A percentile compares a stretch with the other conserved stretches of the same genome.
These are phyloP conservation scores for Acanthosepion lycidas DNA, from an alignment of 2,888 invertebrate species.

Conservation along the genomic window DNA sequence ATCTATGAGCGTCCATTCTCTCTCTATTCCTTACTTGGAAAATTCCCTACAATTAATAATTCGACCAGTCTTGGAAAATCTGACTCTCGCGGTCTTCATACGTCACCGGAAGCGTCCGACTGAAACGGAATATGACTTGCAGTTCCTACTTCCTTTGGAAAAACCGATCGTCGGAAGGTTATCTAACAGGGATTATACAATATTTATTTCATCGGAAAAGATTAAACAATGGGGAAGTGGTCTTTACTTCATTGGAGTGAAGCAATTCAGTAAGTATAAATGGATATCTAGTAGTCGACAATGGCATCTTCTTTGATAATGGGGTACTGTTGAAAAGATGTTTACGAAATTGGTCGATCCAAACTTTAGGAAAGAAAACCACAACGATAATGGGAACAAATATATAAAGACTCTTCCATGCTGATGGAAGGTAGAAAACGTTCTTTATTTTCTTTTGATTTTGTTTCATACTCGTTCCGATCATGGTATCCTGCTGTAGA, in stretches of 20 bases:
- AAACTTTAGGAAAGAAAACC: no score
- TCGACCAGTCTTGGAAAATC: conserved; percentile 50
- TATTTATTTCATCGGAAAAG: conserved; percentile 52
- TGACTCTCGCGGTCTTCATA: conserved; percentile 56
- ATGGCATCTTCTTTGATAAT: no score
- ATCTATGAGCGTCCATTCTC: conserved; percentile 52
- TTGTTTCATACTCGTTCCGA: no score
- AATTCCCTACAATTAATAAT: conserved; percentile 53
- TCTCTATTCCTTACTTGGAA: conserved; percentile 52
- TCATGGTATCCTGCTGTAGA: no score
- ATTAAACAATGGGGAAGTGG: conserved; percentile 54
- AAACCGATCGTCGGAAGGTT: not conserved
- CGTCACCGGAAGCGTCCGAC: conserved; percentile 54
- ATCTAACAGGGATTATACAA: conserved; percentile 53
- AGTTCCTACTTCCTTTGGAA: conserved; percentile 51
- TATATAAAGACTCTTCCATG: no score
- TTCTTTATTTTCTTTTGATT: no score
- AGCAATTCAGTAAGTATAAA: conserved; percentile 53
- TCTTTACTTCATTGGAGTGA: conserved; percentile 59
- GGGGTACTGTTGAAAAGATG: no score
- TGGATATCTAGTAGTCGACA: no score
- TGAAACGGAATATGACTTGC: conserved; percentile 53
- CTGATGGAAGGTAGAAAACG: no score
- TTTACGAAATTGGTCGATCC: no score
- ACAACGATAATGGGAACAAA: no score